Base-by-base conservation (phyloP, 2,797 vertebrate species). In the Uromys caudimaculatus region DNA sequence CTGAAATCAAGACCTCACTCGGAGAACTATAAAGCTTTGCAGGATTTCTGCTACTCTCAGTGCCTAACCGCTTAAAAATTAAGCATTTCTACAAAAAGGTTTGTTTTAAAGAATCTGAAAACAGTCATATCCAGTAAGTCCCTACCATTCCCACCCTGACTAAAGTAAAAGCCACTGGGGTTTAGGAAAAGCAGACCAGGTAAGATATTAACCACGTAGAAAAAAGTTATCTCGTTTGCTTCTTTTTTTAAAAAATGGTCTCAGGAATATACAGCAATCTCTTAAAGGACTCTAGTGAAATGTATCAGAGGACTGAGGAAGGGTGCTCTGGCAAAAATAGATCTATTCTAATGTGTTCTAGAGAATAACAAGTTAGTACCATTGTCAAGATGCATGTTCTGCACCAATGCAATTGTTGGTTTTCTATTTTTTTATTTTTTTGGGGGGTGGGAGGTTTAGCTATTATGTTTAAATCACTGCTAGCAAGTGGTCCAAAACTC, bases 101-200 rank as follows among this genome's bases (percentile, higher is more conserved):
- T 98, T 98, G 98, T 96, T 99, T 97, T 95, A n/a, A 98, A 99
- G 98, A 99, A 99, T 99, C 98, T 99, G 98, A 99, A 99, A 99
- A 99, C 99, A 99, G 99, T 99, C 99, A 98, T 98, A 99, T 99
- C 98, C 99, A 99, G 99, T 99, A 99, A 98, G 99, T 98, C 98
- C 99, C 99, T 98, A 99, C 98, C 94, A 94, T 89, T 82, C 96
- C 58, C 32, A 85, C 93, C 98, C 98, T 98, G 97, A 98, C 97
- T 98, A 99, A 99, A 98, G 98, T 98, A 98, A 98, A 99, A 99
- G 98, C 97, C 98, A 98, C 93, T 97, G 96, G 99, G 98, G 98
- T 98, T 99, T 98, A 98, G 98, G 98, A 98, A 98, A 98, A 98
- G 98, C 98, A 98, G 98, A 98, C 98, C 98, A 98, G 98, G 98